Base-by-base conservation (phyloP, 2,797 vertebrate species). In the Coregonus ussuriensis region DNA sequence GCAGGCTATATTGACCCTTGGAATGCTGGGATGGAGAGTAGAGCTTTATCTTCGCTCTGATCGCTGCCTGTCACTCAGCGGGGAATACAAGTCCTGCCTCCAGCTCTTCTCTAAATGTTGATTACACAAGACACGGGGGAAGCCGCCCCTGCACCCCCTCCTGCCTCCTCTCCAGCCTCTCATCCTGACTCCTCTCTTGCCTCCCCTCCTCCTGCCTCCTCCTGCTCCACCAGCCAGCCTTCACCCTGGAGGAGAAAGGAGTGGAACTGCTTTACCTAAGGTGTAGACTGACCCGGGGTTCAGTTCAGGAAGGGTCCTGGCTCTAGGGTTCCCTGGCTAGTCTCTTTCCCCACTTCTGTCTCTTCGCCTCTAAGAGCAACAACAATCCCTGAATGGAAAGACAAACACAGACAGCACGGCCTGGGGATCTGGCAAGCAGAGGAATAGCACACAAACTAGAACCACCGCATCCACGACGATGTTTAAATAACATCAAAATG, bases 71-170 rank as follows among this genome's bases (percentile, higher is more conserved):
- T 75, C 79, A 77, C 78, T 84, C 88, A 70, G 72, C 65, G 13
- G 87, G 86, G 78, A 84, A 80, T 69, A 77, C 79, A 87, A 74
- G 81, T 62, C 66, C 81, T 78, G 84, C 91, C 89, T 83, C 89
- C 86, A 93, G 91, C 91, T 90, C 83, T 89, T 88, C 79, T 91
- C 84, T 89, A 91, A 92, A 93, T 90, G 90, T 89, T 94, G 89
- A 93, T 93, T 91, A 89, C 89, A 91, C 86, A 82, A 93, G 93
- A 93, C 92, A 93, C 79, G 2, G 63, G 79, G 75, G 86, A 82
- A 80, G 72, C 81, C 80, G n/a, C 13, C 63, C 59, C 14, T 54
- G 15, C 75, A 21, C 72, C 74, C 72, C 78, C 79, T 56, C 75
- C 72, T 41, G 56, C 14, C 65, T 21, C 4, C 21, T 11, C n/a